These are phyloP conservation scores for Brassicogethes aeneus DNA, from an alignment of 2,888 invertebrate species.

Conservation along the genomic window DNA sequence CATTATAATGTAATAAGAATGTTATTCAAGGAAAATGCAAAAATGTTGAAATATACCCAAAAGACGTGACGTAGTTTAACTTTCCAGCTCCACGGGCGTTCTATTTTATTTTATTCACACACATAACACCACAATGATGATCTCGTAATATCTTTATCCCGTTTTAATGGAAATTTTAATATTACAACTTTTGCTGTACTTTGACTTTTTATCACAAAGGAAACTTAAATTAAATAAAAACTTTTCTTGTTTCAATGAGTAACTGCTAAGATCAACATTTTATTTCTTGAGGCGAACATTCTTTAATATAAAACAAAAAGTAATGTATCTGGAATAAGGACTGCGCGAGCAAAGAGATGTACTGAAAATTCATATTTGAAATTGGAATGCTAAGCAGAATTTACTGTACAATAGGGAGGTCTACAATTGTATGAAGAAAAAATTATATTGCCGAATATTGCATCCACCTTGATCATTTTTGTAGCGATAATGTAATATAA, in stretches of 20 bases:
- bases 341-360: too few species aligned
- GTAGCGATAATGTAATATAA: too few species aligned
- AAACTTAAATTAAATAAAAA: background rate
- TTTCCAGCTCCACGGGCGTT: slow-evolving; percentile 16
- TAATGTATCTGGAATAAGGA: too few species aligned
- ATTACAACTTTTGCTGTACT: slow-evolving; percentile 11
- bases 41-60: slow-evolving; percentile 22
- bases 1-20: slow-evolving; percentile 23
- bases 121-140: slow-evolving; percentile 12
- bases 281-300: too few species aligned
- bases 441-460: too few species aligned
- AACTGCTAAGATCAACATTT: background rate
- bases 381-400: too few species aligned
- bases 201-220: slow-evolving; percentile 1
- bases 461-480: too few species aligned
- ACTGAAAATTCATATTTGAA: too few species aligned
- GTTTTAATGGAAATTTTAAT: slow-evolving; percentile 13
- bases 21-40: slow-evolving; percentile 21
- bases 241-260: background rate
- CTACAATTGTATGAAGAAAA: too few species aligned
- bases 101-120: slow-evolving; percentile 16
- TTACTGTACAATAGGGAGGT: too few species aligned
- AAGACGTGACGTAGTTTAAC: slow-evolving; percentile 21
- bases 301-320: too few species aligned
- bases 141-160: slow-evolving; percentile 12